Percentiles rank a stretch among this genome's conserved stretches.
Evolutionary conservation across 2,888 invertebrate genomes (phyloP).

Genomic region (Sminthurinus aureus): DNA sequence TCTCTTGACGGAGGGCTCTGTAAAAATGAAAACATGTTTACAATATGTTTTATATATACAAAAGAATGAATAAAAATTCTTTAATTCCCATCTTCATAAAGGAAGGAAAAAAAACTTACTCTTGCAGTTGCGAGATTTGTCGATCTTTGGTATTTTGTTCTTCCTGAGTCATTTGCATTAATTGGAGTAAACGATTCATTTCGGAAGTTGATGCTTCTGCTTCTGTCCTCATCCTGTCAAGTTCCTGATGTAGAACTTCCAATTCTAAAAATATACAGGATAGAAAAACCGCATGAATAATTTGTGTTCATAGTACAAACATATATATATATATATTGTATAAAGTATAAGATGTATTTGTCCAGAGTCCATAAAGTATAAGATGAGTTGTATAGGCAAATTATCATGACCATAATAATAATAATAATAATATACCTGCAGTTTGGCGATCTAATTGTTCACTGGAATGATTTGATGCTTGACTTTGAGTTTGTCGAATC

Average conservation of each 20-base stretch:
- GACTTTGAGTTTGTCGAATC: slow-evolving; percentile 31
- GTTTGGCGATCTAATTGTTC: slow-evolving; percentile 16
- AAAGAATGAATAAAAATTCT: neutral
- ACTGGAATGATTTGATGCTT: slow-evolving; percentile 55
- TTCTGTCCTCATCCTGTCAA: slow-evolving; percentile 80
- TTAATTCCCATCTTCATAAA: neutral
- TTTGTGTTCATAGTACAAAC: too few species aligned
- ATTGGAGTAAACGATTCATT: slow-evolving; percentile 81
- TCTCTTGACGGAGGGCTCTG: slow-evolving; percentile 88
- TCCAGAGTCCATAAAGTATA: too few species aligned
- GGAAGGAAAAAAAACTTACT: slow-evolving; percentile 72
- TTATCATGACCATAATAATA: too few species aligned
- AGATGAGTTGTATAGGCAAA: too few species aligned
- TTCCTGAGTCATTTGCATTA: slow-evolving; percentile 93
- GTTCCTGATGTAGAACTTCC: slow-evolving; percentile 64
- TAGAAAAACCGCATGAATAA: too few species aligned
- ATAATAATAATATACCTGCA: too few species aligned
- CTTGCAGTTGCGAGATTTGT: slow-evolving; percentile 89
- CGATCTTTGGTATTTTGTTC: slow-evolving; percentile 93
- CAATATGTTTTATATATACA: neutral
- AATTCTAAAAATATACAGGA: slow-evolving; percentile 29
- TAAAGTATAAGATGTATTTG: too few species aligned
- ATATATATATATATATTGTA: too few species aligned
- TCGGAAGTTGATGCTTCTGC: slow-evolving; percentile 83
- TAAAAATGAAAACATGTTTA: slow-evolving; percentile 61